Evolutionary conservation across 2,888 invertebrate species (phyloP).

Genomic region (Dryobotodes eremita): DNA sequence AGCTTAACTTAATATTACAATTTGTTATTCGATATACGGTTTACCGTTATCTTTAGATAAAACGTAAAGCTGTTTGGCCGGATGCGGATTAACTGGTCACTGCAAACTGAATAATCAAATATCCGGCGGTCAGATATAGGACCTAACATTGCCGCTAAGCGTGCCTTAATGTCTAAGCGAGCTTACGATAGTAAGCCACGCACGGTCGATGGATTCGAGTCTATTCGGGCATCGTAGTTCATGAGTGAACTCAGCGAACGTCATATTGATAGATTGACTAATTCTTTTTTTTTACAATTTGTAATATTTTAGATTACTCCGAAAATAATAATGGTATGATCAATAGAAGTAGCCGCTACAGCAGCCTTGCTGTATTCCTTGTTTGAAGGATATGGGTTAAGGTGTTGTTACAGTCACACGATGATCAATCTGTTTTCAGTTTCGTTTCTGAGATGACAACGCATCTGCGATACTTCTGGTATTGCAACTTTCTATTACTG

Average conservation of each 20-base stretch:
- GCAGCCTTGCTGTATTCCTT: not conserved
- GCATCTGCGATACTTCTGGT: not conserved
- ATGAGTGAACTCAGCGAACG: not conserved
- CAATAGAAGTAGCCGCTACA: not conserved
- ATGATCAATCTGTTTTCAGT: not conserved
- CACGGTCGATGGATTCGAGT: not conserved
- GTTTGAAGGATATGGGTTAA: not conserved
- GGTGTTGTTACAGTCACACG: not conserved
- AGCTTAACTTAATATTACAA: no score
- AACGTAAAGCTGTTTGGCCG: not conserved
- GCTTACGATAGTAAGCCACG: not conserved
- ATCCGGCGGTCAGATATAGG: not conserved
- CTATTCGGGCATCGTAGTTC: not conserved
- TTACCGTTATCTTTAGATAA: not conserved
- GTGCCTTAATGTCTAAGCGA: not conserved
- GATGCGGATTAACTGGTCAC: not conserved
- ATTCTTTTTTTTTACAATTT: not conserved
- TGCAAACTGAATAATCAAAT: conserved; percentile 1
- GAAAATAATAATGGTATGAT: no score
- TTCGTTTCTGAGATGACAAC: not conserved
- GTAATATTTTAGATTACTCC: not conserved
- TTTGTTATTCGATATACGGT: not conserved
- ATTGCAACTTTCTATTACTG: not conserved
- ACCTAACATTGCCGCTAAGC: not conserved
- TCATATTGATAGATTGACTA: not conserved